These are phyloP conservation scores for Pseudomyrmex sp. DNA, from an alignment of 1,140 invertebrate genomes.

Conservation along the genomic window DNA sequence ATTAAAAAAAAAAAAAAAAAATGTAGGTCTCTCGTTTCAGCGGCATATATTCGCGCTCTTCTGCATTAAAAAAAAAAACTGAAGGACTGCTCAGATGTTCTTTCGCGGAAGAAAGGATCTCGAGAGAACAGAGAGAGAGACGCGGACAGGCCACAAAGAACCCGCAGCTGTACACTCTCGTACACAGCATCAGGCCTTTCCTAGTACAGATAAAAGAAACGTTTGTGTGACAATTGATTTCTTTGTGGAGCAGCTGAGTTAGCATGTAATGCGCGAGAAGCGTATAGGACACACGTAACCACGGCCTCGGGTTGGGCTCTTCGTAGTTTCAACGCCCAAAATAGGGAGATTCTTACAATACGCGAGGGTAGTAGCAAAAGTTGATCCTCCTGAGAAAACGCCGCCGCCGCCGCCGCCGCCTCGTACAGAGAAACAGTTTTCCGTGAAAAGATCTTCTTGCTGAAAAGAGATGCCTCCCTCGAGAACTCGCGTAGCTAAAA, in stretches of 20 bases:
- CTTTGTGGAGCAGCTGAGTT: background rate
- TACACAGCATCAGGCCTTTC: background rate
- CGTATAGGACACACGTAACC: background rate
- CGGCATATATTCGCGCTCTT: no score
- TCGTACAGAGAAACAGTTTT: conserved; percentile 13
- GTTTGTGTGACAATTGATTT: conserved; percentile 31
- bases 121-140: background rate
- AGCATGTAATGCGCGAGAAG: background rate
- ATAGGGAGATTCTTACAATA: conserved; percentile 56
- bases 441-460: conserved; percentile 55
- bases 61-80: no score
- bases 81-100: no score
- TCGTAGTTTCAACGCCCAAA: background rate
- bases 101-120: no score
- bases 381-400: conserved; percentile 70
- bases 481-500: conserved; percentile 22
- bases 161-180: no score
- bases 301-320: background rate
- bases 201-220: background rate
- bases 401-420: background rate
- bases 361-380: conserved; percentile 58
- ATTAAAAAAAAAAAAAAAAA: no score
- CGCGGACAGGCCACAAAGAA: no score
- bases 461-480: background rate
- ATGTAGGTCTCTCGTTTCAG: no score